Conservation (phyloP, 2,888 invertebrate genomes). For the Eustalomyia histrio region DNA sequence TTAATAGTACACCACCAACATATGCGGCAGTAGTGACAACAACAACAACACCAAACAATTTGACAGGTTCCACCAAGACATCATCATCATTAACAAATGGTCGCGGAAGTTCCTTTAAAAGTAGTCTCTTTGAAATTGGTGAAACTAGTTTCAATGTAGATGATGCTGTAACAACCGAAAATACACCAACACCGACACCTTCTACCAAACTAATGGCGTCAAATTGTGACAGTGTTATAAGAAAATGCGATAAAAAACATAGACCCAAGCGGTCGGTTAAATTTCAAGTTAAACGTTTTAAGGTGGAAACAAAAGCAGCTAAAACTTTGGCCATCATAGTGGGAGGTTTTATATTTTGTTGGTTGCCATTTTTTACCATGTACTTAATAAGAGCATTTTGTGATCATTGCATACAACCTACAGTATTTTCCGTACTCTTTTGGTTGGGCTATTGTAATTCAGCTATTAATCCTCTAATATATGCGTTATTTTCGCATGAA, state of each 20-base stretch:
- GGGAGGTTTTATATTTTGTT: slow-evolving; percentile 97
- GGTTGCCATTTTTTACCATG: slow-evolving; percentile 98
- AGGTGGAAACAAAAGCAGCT: slow-evolving; percentile 97
- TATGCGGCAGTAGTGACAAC: slow-evolving; percentile 71
- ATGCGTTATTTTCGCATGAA: slow-evolving; percentile 96
- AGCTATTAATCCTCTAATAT: slow-evolving; percentile 96
- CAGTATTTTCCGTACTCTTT: slow-evolving; percentile 94
- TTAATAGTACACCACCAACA: slow-evolving; percentile 72
- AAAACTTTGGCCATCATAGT: slow-evolving; percentile 98
- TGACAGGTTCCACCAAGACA: slow-evolving; percentile 69
- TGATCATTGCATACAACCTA: slow-evolving; percentile 89
- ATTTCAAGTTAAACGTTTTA: slow-evolving; percentile 93
- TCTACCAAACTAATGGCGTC: slow-evolving; percentile 18
- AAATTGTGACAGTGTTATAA: slow-evolving; percentile 35
- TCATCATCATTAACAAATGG: slow-evolving; percentile 72
- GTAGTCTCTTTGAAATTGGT: slow-evolving; percentile 76
- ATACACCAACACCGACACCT: slow-evolving; percentile 3
- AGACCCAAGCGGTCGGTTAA: slow-evolving; percentile 94
- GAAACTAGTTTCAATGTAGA: slow-evolving; percentile 77
- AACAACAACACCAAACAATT: slow-evolving; percentile 62
- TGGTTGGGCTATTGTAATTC: slow-evolving; percentile 99
- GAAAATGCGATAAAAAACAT: slow-evolving; percentile 81
- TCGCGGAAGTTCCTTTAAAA: slow-evolving; percentile 74
- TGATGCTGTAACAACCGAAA: not conserved
- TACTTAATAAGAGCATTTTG: slow-evolving; percentile 95